phyloP scores from a whole-genome alignment of 2,113 vertebrate genomes.

The Tauraco erythrolophus region DNA sequence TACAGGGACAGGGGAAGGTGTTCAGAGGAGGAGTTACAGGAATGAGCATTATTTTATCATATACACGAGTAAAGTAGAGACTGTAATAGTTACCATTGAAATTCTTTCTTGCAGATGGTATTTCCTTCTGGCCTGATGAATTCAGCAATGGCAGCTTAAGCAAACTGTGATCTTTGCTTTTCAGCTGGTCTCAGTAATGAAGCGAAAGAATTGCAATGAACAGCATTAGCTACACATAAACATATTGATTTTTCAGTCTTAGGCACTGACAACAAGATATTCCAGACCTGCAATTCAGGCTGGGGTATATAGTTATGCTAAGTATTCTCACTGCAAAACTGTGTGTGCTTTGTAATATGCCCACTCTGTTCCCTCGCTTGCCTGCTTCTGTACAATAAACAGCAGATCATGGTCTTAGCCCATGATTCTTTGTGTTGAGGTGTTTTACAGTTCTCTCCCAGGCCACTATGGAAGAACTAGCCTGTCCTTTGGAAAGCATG shows the following conservation, averaged over 20 bases:
- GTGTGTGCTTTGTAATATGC: background rate
- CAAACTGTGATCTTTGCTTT: slow-evolving; percentile 1
- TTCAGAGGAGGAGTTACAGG: background rate
- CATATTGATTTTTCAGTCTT: background rate
- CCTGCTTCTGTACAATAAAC: background rate
- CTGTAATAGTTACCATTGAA: background rate
- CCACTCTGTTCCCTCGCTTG: background rate
- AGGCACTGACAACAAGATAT: background rate
- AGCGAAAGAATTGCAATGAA: background rate
- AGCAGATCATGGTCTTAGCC: background rate
- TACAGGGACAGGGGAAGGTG: background rate
- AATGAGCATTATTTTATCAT: background rate
- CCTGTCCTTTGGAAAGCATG: background rate
- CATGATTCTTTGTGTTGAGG: background rate
- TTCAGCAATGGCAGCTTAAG: background rate
- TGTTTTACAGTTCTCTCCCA: background rate
- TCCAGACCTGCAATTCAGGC: background rate
- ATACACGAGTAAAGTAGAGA: background rate
- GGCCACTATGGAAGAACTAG: background rate
- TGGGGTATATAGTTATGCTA: background rate
- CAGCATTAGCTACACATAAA: background rate
- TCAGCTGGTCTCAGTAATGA: background rate
- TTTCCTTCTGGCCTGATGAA: background rate
- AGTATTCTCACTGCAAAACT: background rate
- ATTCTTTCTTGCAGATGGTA: background rate